A percentile compares a stretch with the other conserved stretches of the same genome.
These are phyloP conservation scores for Acridotheres tristis DNA, from an alignment of 2,797 vertebrate genomes.

Conservation along the genomic window DNA sequence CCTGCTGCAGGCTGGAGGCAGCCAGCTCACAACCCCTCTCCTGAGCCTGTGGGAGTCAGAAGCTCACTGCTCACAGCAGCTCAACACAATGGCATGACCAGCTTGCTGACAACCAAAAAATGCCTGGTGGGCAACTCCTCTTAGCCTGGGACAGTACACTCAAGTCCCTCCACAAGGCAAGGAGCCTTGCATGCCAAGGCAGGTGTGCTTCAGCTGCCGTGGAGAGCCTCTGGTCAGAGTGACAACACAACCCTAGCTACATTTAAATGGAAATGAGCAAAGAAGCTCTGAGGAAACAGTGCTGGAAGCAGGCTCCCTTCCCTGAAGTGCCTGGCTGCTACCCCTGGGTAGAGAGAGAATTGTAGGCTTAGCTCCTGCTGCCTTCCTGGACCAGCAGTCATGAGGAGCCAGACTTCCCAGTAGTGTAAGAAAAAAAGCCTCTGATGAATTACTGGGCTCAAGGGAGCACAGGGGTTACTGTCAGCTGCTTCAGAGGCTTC, in stretches of 20 bases:
- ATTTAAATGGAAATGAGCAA: not conserved
- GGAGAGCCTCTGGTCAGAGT: not conserved
- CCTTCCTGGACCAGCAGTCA: not conserved
- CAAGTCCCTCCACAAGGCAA: not conserved
- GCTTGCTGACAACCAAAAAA: not conserved
- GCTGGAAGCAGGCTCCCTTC: not conserved
- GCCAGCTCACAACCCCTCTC: not conserved
- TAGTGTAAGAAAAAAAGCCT: not conserved
- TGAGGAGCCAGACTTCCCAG: not conserved
- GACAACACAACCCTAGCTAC: not conserved
- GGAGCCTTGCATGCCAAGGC: fast-evolving
- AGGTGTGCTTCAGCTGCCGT: not conserved
- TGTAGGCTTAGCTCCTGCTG: not conserved
- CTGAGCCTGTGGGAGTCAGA: not conserved
- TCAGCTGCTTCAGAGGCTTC: not conserved
- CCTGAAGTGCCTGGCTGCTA: not conserved
- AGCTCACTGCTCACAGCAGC: not conserved
- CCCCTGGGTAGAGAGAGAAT: not conserved
- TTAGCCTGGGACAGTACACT: not conserved
- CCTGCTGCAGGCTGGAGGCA: not conserved
- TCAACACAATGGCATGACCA: not conserved
- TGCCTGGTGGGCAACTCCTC: not conserved
- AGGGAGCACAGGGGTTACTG: not conserved
- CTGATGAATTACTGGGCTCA: not conserved
- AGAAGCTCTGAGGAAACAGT: not conserved